A percentile compares a stretch with the other conserved stretches of the same genome.
phyloP scores from a whole-genome alignment of 1,140 invertebrate species.

The Andricus grossulariae region DNA sequence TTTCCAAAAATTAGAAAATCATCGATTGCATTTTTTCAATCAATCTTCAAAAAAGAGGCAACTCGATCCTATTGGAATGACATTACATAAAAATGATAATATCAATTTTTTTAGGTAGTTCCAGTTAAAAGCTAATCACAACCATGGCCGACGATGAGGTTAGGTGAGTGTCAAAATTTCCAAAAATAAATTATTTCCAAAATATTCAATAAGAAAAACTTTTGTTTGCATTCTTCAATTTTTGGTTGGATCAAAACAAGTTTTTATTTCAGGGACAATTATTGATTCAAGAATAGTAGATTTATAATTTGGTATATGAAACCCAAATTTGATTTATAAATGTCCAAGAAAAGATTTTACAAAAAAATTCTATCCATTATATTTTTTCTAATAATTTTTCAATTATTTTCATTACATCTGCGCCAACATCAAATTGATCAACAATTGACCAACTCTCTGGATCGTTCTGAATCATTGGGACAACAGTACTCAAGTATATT shows the following conservation, averaged over 20 bases:
- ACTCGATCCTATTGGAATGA: no score
- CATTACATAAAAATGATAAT: not conserved
- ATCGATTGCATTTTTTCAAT: no score
- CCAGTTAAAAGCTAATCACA: slow-evolving; percentile 74
- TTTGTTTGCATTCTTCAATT: not conserved
- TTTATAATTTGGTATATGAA: no score
- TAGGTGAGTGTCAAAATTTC: slow-evolving; percentile 81
- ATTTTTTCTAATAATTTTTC: not conserved
- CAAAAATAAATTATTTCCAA: no score
- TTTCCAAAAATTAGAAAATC: no score
- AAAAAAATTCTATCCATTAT: not conserved
- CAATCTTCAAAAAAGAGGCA: no score
- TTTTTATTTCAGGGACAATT: not conserved
- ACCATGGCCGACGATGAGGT: slow-evolving; percentile 93
- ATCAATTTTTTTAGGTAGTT: slow-evolving; percentile 68
- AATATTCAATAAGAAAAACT: not conserved
- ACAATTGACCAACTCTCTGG: not conserved
- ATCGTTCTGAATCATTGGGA: slow-evolving; percentile 3
- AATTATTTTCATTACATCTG: not conserved
- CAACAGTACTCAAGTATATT: slow-evolving; percentile 32
- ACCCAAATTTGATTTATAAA: no score
- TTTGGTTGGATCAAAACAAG: slow-evolving; percentile 27
- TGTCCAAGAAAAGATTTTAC: no score
- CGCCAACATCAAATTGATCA: not conserved
- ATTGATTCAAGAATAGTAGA: no score